Conservation (phyloP, 2,113 vertebrate species). For the Notarius lentiginosus region DNA sequence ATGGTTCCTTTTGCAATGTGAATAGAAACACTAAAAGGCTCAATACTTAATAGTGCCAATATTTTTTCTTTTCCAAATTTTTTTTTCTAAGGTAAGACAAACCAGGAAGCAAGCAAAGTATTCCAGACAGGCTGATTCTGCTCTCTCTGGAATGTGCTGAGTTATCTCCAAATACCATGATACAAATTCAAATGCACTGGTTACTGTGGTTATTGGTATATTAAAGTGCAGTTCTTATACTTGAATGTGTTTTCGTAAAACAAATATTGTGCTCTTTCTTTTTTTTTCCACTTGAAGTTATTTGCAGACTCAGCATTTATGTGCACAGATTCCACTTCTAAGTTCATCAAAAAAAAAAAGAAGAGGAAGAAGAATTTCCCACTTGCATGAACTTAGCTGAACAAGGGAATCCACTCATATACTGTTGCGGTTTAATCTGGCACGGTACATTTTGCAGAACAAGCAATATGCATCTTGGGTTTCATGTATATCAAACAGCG, state of each 20-base stretch:
- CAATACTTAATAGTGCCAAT: not conserved
- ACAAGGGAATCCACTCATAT: not conserved
- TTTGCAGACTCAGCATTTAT: slow-evolving; percentile 29
- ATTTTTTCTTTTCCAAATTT: not conserved
- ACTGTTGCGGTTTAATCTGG: slow-evolving; percentile 10
- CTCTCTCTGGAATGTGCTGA: not conserved
- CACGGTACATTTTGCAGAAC: slow-evolving; percentile 36
- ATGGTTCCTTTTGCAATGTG: not conserved
- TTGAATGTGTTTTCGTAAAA: not conserved
- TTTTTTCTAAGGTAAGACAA: not conserved
- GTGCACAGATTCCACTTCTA: not conserved
- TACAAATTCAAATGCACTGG: not conserved
- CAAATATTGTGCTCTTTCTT: not conserved
- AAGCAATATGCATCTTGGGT: slow-evolving; percentile 47
- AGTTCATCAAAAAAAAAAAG: not conserved
- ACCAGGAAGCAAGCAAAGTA: not conserved
- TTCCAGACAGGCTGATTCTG: not conserved
- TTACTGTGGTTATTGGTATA: not conserved
- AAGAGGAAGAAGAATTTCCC: not conserved
- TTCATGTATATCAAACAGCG: slow-evolving; percentile 43
- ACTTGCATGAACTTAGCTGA: not conserved
- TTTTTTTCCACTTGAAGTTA: not conserved
- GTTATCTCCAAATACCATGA: not conserved
- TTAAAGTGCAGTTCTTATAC: not conserved
- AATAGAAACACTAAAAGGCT: not conserved